Evolutionary conservation across 2,888 invertebrate genomes (phyloP), one percentile per base, ranked within the genome.

Genomic region (Acrobasis repandana): DNA sequence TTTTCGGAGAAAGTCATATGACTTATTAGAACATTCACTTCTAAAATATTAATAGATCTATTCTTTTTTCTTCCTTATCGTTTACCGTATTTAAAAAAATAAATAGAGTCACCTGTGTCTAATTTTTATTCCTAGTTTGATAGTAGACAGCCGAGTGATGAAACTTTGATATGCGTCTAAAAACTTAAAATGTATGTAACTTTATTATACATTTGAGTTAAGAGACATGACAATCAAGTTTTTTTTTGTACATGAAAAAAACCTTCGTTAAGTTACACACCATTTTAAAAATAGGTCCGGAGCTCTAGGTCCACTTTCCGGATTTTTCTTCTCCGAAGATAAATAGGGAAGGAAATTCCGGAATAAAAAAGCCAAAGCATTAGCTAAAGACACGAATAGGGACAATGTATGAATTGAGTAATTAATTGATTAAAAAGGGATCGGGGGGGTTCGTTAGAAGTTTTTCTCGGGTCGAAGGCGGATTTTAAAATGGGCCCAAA

Each of bases 401-500:
- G 71, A 85, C 85, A 85, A 83, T 85, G 80, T 77, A 78, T 79
- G 77, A 79, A 85, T 83, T 75, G 83, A 77, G 81, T 88, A 88
- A 88, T 88, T 88, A 89, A 88, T 88, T 88, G 87, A 89, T 89
- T 86, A 85, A 86, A 87, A 89, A 85, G 89, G 88, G 86, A 80
- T 75, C 76, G 70, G 74, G 70, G 80, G 77, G 76, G 79, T 85
- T 89, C 88, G 86, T 88, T 87, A 86, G 82, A 90, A 89, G 85
- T 88, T 88, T 86, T 87, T 86, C 85, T 79, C 77, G 75, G 75
- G 74, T 69, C 63, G 62, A 61, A 63, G 64, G 58, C 61, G 65
- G 65, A 64, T 67, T 67, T 63, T 61, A 65, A 63, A 65, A 65
- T 59, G 73, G 76, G 77, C 64, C 79, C 75, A 86, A 90, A 88